Conservation (phyloP, 2,797 vertebrate genomes). For the Molossus molossus region DNA sequence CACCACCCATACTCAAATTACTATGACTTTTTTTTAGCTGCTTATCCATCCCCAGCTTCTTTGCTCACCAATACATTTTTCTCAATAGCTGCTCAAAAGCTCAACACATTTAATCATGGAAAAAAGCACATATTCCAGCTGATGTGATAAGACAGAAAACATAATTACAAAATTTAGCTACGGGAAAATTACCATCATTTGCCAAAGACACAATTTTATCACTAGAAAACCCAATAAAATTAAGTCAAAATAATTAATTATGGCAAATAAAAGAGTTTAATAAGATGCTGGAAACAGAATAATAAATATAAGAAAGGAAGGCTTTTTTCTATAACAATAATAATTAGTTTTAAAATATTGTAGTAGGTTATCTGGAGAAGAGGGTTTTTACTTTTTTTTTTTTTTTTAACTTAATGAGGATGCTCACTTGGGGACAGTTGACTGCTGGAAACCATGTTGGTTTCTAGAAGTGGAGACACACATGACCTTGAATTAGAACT, state of each 20-base stretch:
- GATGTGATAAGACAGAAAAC: constrained; percentile 51
- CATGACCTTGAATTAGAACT: constrained; percentile 1
- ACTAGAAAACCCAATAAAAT: constrained; percentile 62
- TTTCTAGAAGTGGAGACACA: neutral
- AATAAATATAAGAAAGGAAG: constrained; percentile 40
- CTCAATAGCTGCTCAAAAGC: neutral
- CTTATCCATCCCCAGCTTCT: neutral
- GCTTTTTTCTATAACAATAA: constrained; percentile 36
- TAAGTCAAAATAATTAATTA: constrained; percentile 71
- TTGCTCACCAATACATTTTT: neutral
- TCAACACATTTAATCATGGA: constrained; percentile 48
- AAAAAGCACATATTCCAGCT: constrained; percentile 6
- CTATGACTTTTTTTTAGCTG: neutral
- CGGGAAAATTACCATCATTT: constrained; percentile 61
- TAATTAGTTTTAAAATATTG: constrained; percentile 48
- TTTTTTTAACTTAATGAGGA: neutral
- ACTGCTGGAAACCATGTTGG: neutral
- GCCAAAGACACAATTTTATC: constrained; percentile 54
- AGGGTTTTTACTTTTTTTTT: neutral
- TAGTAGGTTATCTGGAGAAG: constrained; percentile 16
- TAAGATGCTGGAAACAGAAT: constrained; percentile 52
- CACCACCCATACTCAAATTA: neutral
- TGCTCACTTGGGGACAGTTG: neutral
- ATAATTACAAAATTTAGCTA: constrained; percentile 57
- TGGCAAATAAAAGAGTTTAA: constrained; percentile 60